Evolutionary conservation across 2,797 vertebrate species (phyloP), one percentile per base, ranked within the genome.

Genomic region (Balearica regulorum): DNA sequence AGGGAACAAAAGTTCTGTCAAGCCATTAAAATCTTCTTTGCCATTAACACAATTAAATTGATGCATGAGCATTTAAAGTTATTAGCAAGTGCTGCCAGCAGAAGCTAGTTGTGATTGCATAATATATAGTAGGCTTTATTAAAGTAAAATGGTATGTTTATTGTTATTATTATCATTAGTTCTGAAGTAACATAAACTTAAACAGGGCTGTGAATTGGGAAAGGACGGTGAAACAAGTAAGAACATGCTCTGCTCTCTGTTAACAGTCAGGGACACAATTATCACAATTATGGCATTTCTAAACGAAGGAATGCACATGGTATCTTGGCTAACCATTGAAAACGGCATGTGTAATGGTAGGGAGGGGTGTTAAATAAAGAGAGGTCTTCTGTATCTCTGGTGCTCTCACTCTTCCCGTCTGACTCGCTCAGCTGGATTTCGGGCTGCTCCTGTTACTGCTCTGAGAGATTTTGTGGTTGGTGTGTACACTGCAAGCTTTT

Each of bases 1-100:
- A 76, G 96, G 96, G 93, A 96, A 96, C 90, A 96, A 93, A 97
- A 97, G 89, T 97, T 94, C 96, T 95, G 95, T 97, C 96, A 93
- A 92, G 54, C 84, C 82, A 86, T 95, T 95, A 95, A 96, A 91
- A 96, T 93, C 89, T 90, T 95, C 71, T 86, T 93, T 91, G 83
- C 90, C 87, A 94, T 97, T 97, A 93, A 81, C 84, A 92, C 87
- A 95, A 94, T 96, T 94, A 96, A 96, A 96, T 83, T 96, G 92
- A 96, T 96, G 87, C 82, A 92, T 84, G 92, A 91, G 33, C 92
- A 83, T 96, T 96, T 95, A 55, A 92, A 95, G 79, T 95, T 96
- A 94, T 95, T 97, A 97, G 82, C 87, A 78, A 97, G 66, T 70
- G 76, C 85, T 97, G 90, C 92, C 87, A 96, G 82, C 72, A 91